phyloP scores from a whole-genome alignment of 23 tunicate species.

The Styela plicata region DNA sequence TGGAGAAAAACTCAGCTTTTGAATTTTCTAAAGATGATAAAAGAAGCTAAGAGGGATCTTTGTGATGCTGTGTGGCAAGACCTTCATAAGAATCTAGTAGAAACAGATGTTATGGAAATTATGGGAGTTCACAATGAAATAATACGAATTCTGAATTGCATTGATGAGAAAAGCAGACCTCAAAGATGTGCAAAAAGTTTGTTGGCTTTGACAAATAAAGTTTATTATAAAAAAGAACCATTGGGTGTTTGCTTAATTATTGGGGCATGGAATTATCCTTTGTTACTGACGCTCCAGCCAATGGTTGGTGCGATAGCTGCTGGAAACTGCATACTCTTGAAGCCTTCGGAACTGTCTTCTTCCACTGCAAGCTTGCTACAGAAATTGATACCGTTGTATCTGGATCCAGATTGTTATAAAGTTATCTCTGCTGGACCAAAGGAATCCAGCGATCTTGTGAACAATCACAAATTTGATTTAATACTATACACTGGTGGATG shows the following conservation, averaged over 20 bases:
- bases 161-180: constrained; percentile 39
- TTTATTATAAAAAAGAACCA: constrained; percentile 54
- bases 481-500: constrained; percentile 90
- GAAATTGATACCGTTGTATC: constrained; percentile 38
- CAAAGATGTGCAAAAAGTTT: constrained; percentile 18
- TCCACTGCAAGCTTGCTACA: constrained; percentile 35
- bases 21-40: constrained; percentile 30
- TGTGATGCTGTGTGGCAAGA: constrained; percentile 46
- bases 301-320: constrained; percentile 71
- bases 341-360: constrained; percentile 65
- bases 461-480: constrained; percentile 54
- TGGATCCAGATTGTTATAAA: constrained; percentile 54
- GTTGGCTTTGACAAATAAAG: constrained; percentile 20
- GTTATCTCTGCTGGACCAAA: constrained; percentile 50
- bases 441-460: constrained; percentile 41
- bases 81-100: constrained; percentile 30
- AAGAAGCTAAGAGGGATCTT: constrained; percentile 36
- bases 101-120: constrained; percentile 50
- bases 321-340: constrained; percentile 64
- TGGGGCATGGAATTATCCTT: constrained; percentile 82
- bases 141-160: constrained; percentile 18
- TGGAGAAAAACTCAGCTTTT: constrained; percentile 64
- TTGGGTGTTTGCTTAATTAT: constrained; percentile 62
- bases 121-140: constrained; percentile 49
- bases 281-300: constrained; percentile 46